Percentiles rank a stretch among this genome's conserved stretches.
phyloP scores from a whole-genome alignment of 2,888 invertebrate genomes.

The Caenorhabditis sp. region DNA sequence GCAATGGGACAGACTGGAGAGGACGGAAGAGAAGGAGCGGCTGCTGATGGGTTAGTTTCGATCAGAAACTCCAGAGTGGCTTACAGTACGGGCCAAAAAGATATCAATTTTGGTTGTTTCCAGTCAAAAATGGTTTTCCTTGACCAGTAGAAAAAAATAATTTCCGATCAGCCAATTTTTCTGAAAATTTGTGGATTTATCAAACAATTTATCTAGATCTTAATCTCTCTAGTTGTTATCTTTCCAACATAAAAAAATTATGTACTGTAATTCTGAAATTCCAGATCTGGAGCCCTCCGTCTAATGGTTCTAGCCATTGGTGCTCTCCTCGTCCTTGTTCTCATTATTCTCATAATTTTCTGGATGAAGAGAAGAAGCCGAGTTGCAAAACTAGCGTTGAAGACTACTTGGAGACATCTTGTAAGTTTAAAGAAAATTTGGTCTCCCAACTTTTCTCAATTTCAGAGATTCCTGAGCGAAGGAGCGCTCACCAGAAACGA shows the following conservation, averaged over 20 bases:
- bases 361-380: slow-evolving; percentile 2
- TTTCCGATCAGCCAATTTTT: no score
- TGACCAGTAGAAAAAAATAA: no score
- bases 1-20: neutral
- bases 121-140: no score
- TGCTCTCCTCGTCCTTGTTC: neutral
- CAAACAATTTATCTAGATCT: no score
- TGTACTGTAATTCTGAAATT: slow-evolving; percentile 19
- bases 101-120: no score
- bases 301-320: neutral
- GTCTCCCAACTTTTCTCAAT: neutral
- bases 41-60: neutral
- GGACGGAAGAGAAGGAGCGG: neutral
- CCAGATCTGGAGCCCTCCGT: neutral
- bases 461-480: slow-evolving; percentile 34
- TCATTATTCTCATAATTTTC: neutral
- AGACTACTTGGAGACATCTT: slow-evolving; percentile 30
- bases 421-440: neutral
- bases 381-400: neutral
- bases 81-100: no score
- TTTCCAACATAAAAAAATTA: no score
- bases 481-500: slow-evolving; percentile 14
- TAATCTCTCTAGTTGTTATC: no score
- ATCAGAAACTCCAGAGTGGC: neutral
- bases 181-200: no score